Percentiles rank a stretch among this genome's conserved stretches.
phyloP scores from a whole-genome alignment of 2,113 vertebrate genomes.

The Himantopus leucocephalus region DNA sequence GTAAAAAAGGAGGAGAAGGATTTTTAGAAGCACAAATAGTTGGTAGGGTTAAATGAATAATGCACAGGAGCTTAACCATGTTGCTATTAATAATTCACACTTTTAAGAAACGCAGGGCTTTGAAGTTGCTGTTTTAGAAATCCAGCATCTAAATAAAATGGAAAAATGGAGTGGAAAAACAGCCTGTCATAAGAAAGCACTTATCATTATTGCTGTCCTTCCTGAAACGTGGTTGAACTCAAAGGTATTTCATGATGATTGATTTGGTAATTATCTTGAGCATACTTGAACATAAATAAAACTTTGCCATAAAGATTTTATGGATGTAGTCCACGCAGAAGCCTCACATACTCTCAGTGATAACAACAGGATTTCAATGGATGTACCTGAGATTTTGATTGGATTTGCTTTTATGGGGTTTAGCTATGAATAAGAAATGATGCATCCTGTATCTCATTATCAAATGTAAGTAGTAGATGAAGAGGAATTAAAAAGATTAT shows the following conservation, averaged over 20 bases:
- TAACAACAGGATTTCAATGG: neutral
- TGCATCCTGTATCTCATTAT: neutral
- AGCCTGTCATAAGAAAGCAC: neutral
- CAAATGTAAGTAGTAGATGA: neutral
- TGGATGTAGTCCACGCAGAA: neutral
- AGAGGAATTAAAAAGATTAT: neutral
- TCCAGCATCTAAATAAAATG: neutral
- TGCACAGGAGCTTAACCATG: neutral
- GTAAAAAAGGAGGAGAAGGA: neutral
- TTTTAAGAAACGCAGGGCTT: neutral
- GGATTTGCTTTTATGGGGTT: neutral
- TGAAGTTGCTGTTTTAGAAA: constrained; percentile 4
- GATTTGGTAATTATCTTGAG: neutral
- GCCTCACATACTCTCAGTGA: neutral
- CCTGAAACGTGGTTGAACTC: neutral
- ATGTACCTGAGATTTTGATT: neutral
- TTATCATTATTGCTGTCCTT: neutral
- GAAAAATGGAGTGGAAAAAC: neutral
- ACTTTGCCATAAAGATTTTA: neutral
- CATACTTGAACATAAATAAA: neutral
- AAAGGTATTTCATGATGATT: neutral
- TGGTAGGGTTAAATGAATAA: neutral
- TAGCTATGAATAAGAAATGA: neutral
- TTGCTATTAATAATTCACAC: constrained; percentile 19
- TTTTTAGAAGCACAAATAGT: neutral